A percentile compares a stretch with the other conserved stretches of the same genome.
phyloP scores from a whole-genome alignment of 2,797 vertebrate genomes.

The Phyllotis vaccarum region DNA sequence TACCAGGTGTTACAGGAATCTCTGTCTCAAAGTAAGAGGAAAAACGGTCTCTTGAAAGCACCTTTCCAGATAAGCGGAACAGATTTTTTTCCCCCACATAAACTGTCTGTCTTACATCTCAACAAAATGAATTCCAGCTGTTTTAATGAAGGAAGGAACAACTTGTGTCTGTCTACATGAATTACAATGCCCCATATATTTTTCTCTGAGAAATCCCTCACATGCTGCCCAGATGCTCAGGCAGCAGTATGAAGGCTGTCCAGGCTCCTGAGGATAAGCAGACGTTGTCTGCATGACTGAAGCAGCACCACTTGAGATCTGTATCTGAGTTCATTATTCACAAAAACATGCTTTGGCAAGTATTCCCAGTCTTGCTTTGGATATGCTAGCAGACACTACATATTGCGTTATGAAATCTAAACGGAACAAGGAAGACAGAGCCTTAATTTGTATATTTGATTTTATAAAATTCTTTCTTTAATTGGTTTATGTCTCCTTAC shows the following conservation, averaged over 20 bases:
- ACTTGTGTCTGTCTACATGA: slow-evolving; percentile 23
- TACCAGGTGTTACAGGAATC: slow-evolving; percentile 63
- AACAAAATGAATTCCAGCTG: slow-evolving; percentile 61
- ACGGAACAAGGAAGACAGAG: neutral
- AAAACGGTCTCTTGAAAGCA: neutral
- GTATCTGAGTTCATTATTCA: slow-evolving; percentile 29
- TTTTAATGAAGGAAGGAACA: slow-evolving; percentile 57
- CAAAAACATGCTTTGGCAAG: slow-evolving; percentile 36
- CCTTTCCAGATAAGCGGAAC: slow-evolving; percentile 63
- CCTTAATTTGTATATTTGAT: slow-evolving; percentile 12
- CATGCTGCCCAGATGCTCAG: neutral
- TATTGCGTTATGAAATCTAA: slow-evolving; percentile 27
- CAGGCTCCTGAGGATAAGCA: neutral
- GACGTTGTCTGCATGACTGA: neutral
- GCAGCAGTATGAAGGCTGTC: neutral
- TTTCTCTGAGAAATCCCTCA: slow-evolving; percentile 39
- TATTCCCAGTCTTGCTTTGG: neutral
- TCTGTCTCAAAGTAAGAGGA: slow-evolving; percentile 17
- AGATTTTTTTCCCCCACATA: slow-evolving; percentile 52
- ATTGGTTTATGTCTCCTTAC: neutral
- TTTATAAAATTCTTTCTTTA: slow-evolving; percentile 40
- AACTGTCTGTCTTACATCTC: slow-evolving; percentile 53
- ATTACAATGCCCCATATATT: slow-evolving; percentile 29
- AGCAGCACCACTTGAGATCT: neutral
- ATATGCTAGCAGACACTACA: neutral